Conservation (phyloP, 2,113 vertebrate genomes). For the Oncorhynchus mykiss region DNA sequence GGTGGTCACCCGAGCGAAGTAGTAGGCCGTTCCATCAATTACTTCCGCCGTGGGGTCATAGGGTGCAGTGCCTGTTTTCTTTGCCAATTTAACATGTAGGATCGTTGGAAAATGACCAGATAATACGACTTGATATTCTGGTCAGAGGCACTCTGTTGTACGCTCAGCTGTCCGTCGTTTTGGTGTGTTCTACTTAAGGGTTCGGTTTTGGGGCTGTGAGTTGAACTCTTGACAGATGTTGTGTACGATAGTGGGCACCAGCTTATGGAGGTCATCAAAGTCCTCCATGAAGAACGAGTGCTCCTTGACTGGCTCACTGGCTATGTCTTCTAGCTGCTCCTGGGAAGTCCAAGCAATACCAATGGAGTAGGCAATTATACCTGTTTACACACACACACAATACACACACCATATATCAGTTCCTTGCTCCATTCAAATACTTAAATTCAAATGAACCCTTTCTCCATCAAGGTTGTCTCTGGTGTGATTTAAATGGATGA, state of each 20-base stretch:
- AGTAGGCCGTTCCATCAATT: too few species aligned
- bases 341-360: constrained; percentile 94
- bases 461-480: too few species aligned
- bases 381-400: constrained; percentile 58
- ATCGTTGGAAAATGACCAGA: too few species aligned
- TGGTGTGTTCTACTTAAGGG: not conserved
- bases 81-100: too few species aligned
- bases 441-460: constrained; percentile 45
- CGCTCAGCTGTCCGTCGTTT: too few species aligned
- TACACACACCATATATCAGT: too few species aligned
- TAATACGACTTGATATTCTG: too few species aligned
- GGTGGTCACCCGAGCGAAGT: too few species aligned
- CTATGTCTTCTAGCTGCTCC: constrained; percentile 94
- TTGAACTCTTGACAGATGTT: constrained; percentile 98
- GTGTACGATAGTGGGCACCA: constrained; percentile 86
- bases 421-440: constrained; percentile 46
- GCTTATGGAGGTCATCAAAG: constrained; percentile 90
- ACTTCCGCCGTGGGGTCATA: too few species aligned
- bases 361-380: constrained; percentile 91
- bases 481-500: too few species aligned
- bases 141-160: too few species aligned
- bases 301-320: constrained; percentile 88
- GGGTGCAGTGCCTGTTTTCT: too few species aligned
- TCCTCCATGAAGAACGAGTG: constrained; percentile 98
- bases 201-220: constrained; percentile 92